Percentiles rank a stretch among this genome's conserved stretches.
These are phyloP conservation scores for Ameiurus melas DNA, from an alignment of 2,113 vertebrate genomes.

Conservation along the genomic window DNA sequence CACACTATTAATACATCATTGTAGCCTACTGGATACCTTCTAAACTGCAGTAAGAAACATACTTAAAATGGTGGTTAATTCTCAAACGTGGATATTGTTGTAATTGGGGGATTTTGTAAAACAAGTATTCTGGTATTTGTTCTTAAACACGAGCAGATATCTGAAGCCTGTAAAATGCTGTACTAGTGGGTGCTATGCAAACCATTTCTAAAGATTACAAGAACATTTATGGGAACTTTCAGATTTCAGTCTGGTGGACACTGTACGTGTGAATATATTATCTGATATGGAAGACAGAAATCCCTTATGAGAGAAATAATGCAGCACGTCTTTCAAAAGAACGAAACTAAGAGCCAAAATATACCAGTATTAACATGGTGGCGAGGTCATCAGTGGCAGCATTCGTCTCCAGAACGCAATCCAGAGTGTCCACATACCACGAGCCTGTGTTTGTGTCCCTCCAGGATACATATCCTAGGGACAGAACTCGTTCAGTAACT, in stretches of 20 bases:
- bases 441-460: conserved; percentile 77
- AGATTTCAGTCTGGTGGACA: background rate
- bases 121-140: background rate
- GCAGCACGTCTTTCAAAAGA: background rate
- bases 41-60: background rate
- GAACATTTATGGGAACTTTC: background rate
- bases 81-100: background rate
- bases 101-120: background rate
- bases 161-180: background rate
- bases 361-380: conserved; percentile 83
- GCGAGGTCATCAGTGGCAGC: conserved; percentile 74
- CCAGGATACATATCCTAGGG: conserved; percentile 90
- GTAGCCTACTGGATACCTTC: background rate
- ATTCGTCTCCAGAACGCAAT: conserved; percentile 73
- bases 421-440: conserved; percentile 87
- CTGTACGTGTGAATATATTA: background rate
- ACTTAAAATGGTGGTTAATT: background rate
- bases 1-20: background rate
- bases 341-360: background rate
- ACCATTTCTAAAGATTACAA: background rate
- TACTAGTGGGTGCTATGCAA: background rate
- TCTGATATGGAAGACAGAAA: background rate
- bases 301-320: background rate
- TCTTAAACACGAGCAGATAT: background rate
- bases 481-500: background rate